A percentile compares a stretch with the other conserved stretches of the same genome.
Conservation (phyloP, 92 coral and sea anemone species). For the Porites rus region DNA sequence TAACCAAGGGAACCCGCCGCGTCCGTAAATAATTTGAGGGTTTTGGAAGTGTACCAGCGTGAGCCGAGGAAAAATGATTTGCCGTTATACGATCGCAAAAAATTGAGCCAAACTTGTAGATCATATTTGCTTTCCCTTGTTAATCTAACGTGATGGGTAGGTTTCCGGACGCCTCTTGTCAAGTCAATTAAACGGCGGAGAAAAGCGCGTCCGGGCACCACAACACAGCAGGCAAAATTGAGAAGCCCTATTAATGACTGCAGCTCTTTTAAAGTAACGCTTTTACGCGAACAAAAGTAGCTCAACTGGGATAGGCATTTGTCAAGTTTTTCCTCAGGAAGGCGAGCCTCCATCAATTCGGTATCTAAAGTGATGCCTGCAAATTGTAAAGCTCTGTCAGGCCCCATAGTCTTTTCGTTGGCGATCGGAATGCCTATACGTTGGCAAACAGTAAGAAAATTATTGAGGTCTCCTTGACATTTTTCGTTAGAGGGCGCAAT, state of each 20-base stretch:
- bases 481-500: no score
- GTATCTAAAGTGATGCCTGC: conserved; percentile 68
- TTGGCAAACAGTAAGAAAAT: no score
- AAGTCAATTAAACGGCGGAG: conserved; percentile 46
- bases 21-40: background rate
- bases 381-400: conserved; percentile 29
- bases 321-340: conserved; percentile 61
- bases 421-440: no score
- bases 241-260: background rate
- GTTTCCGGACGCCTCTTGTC: conserved; percentile 29
- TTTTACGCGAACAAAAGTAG: no score
- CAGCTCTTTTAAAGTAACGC: no score
- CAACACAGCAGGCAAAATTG: conserved; percentile 18
- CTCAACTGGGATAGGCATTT: conserved; percentile 27
- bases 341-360: conserved; percentile 43
- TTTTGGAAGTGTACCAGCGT: conserved; percentile 2
- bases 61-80: conserved; percentile 33
- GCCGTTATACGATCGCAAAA: conserved; percentile 41
- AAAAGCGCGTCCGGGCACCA: no score
- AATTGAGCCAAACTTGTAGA: conserved; percentile 29
- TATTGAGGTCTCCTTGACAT: no score
- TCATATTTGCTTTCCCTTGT: conserved; percentile 15
- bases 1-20: background rate
- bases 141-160: conserved; percentile 21
- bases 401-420: no score